These are phyloP conservation scores for Steatornis caripensis DNA, from an alignment of 2,113 vertebrate species.

Conservation along the genomic window DNA sequence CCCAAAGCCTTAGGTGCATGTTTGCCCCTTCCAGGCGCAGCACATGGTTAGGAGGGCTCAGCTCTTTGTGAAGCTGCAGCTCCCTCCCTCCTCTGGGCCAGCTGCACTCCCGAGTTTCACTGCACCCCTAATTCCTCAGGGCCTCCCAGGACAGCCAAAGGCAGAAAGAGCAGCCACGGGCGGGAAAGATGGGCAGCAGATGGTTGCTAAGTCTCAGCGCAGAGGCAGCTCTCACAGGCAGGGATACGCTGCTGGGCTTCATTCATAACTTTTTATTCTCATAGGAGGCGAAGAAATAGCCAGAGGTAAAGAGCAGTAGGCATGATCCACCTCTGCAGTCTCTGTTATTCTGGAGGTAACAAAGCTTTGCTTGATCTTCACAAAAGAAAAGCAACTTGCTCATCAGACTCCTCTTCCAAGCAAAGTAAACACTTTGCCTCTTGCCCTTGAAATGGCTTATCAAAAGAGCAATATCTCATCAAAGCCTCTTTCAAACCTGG, in stretches of 20 bases:
- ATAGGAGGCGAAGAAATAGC: neutral
- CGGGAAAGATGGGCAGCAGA: neutral
- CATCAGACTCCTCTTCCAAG: neutral
- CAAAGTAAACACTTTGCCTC: neutral
- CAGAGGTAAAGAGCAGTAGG: neutral
- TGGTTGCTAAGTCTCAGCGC: neutral
- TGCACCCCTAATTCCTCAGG: neutral
- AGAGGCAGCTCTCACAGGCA: neutral
- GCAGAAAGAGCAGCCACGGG: neutral
- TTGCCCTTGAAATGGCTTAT: neutral
- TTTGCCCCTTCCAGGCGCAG: neutral
- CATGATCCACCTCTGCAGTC: neutral
- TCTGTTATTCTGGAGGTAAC: neutral
- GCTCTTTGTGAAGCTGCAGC: neutral
- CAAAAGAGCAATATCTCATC: neutral
- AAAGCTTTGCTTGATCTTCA: neutral
- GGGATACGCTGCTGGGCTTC: neutral
- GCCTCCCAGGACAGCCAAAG: neutral
- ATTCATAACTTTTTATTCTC: neutral
- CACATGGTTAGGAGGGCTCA: neutral
- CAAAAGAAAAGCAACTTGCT: neutral
- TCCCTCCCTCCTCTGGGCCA: neutral
- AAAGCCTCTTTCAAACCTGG: neutral
- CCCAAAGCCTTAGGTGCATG: accelerated
- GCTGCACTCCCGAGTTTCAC: neutral